Evolutionary conservation across 2,888 invertebrate species (phyloP).

Genomic region (Reticulitermes lucifugus): DNA sequence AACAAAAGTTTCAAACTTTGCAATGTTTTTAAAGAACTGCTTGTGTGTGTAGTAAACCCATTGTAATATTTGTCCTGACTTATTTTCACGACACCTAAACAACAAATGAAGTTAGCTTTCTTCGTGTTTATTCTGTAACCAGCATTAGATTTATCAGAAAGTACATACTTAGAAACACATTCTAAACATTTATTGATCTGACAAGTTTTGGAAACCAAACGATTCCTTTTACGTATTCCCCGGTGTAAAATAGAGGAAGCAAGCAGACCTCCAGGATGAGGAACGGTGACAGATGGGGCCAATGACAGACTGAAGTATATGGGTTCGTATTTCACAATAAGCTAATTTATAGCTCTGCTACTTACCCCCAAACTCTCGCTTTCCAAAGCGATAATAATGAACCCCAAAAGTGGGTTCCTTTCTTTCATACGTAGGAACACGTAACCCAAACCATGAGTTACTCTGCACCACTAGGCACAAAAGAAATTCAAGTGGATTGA

Average conservation of each 20-base stretch:
- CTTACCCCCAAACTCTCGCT: not conserved
- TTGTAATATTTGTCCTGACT: no score
- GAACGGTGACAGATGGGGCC: not conserved
- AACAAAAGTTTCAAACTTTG: no score
- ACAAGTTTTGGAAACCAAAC: no score
- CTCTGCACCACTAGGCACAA: not conserved
- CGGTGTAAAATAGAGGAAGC: not conserved
- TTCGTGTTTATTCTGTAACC: no score
- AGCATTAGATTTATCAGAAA: no score
- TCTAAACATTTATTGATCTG: no score
- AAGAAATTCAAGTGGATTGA: not conserved
- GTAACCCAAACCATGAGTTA: not conserved
- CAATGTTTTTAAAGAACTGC: no score
- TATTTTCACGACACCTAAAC: no score
- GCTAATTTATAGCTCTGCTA: slow-evolving; percentile 33
- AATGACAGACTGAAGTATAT: not conserved
- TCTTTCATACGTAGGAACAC: not conserved
- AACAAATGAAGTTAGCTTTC: no score
- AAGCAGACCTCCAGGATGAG: not conserved
- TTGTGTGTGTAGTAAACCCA: no score
- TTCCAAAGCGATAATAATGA: not conserved
- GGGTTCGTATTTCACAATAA: slow-evolving; percentile 21
- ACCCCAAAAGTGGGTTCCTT: not conserved
- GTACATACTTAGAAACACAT: no score
- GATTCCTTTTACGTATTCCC: no score